A percentile compares a stretch with the other conserved stretches of the same genome.
phyloP scores from a whole-genome alignment of 1,140 invertebrate species.

The Melanaphis sacchari region DNA sequence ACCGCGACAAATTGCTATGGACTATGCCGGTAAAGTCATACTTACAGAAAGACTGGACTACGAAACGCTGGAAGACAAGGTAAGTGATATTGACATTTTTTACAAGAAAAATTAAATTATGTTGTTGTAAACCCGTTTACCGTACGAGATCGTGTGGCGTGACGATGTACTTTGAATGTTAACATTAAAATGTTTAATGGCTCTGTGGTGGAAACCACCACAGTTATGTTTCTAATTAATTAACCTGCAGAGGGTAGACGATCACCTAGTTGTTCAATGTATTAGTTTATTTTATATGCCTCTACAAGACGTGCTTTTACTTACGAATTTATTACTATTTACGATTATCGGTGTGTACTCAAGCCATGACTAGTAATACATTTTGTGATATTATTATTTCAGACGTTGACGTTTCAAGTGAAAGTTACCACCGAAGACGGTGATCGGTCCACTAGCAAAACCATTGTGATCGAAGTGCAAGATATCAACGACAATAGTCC shows the following conservation, averaged over 20 bases:
- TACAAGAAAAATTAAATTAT: neutral
- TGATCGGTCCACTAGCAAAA: constrained; percentile 71
- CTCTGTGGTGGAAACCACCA: neutral
- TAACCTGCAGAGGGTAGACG: too few species aligned
- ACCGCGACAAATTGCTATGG: constrained; percentile 59
- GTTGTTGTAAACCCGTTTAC: neutral
- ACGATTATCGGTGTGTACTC: neutral
- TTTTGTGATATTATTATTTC: constrained; percentile 58
- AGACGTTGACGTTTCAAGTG: constrained; percentile 74
- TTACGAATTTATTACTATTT: neutral
- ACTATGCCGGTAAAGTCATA: constrained; percentile 70
- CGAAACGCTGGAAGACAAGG: constrained; percentile 72
- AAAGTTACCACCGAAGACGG: constrained; percentile 75
- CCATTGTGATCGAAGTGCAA: constrained; percentile 73
- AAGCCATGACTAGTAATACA: neutral
- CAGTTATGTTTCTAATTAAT: neutral
- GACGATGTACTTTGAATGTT: neutral
- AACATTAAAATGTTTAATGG: neutral
- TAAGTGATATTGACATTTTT: constrained; percentile 61
- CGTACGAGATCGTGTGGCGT: neutral
- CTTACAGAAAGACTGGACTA: constrained; percentile 78
- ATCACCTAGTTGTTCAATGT: neutral
- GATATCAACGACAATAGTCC: constrained; percentile 85
- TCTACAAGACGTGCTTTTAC: neutral
- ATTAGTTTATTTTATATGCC: neutral